Evolutionary conservation across 1,140 invertebrate genomes (phyloP), one percentile per base, ranked within the genome.

Genomic region (Eupeodes corollae): DNA sequence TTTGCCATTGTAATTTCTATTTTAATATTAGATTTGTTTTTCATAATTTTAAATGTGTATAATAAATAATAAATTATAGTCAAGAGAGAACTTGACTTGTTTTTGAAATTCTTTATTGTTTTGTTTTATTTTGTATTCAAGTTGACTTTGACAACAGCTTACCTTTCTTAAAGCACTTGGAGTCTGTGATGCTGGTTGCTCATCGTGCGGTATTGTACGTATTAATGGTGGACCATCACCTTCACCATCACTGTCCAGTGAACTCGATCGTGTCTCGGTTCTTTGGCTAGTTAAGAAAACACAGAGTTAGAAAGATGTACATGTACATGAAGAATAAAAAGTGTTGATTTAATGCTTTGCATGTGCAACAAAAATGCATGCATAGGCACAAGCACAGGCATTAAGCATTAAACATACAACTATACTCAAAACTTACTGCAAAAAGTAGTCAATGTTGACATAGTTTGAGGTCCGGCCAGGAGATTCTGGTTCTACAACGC

Each of bases 381-480:
- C 8, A 9, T n/a, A 5, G n/a, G n/a, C n/a, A n/a, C n/a, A n/a
- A n/a, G n/a, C n/a, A n/a, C n/a, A n/a, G n/a, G n/a, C n/a, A n/a
- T 5, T 26, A 26, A 5, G 21, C 21, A 26, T 26, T 26, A 8
- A 3, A 26, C 8, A 8, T 8, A 5, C 13, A 37, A 15, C n/a
- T 18, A 35, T 12, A 15, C 41, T n/a, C 11, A 16, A 42, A 32
- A 78, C 79, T 78, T 69, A 87, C 82, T 84, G 77, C 60, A 90
- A 79, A 58, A 90, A 90, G 67, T 88, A 90, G 63, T 90, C 86
- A 71, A 90, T 90, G 68, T 91, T 90, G 63, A 90, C 86, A 71
- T 90, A 91, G 71, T 89, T 91, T 50, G 83, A 83, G 44, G 79
- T 78, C 64, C 80, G 75, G 52, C 80, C 79, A 26, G 83, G 81